Conservation (phyloP, 1,140 invertebrate species). For the Ostrea edulis region DNA sequence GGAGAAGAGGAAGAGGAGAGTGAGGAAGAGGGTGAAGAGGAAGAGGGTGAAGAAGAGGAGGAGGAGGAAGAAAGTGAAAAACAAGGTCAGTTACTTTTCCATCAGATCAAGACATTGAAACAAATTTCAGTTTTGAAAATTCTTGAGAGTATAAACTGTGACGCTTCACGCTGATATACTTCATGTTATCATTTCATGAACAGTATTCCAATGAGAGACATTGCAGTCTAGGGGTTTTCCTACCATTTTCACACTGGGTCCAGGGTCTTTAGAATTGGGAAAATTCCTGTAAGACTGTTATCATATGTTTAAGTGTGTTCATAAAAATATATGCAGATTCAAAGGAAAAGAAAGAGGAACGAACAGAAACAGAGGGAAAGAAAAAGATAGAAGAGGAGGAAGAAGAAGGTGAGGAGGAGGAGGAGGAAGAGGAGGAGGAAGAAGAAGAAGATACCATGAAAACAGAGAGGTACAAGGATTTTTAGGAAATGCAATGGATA, state of each 20-base stretch:
- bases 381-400: conserved; percentile 42
- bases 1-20: conserved; percentile 45
- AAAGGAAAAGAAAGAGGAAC: conserved; percentile 15
- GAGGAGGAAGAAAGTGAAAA: conserved; percentile 53
- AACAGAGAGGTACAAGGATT: background rate
- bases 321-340: background rate
- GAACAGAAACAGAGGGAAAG: conserved; percentile 15
- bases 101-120: too few species aligned
- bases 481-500: background rate
- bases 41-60: conserved; percentile 59
- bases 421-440: conserved; percentile 44
- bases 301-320: background rate
- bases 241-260: too few species aligned
- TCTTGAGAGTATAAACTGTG: too few species aligned
- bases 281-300: background rate
- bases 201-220: too few species aligned
- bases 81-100: background rate
- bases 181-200: too few species aligned
- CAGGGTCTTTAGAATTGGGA: too few species aligned
- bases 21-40: conserved; percentile 40
- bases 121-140: too few species aligned
- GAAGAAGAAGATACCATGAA: conserved; percentile 37
- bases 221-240: too few species aligned
- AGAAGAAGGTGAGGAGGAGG: conserved; percentile 42
- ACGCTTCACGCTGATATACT: too few species aligned